Conservation (phyloP, 2,797 vertebrate genomes). For the Thamnophis elegans region DNA sequence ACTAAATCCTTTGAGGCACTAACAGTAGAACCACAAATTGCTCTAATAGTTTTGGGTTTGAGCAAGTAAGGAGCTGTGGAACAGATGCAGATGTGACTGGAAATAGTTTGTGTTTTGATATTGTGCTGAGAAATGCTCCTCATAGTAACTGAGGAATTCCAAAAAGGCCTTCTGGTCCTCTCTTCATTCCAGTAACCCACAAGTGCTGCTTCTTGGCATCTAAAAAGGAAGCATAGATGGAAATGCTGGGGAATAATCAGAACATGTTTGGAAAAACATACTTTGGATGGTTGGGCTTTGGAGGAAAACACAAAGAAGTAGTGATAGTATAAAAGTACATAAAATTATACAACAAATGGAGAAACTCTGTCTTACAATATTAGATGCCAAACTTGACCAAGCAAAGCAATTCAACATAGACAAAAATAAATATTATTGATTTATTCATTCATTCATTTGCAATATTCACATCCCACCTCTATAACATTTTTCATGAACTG, state of each 20-base stretch:
- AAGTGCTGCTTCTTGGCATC: neutral
- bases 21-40: neutral
- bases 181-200: neutral
- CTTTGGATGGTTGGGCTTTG: neutral
- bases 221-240: neutral
- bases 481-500: neutral
- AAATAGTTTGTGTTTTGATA: neutral
- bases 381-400: neutral
- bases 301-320: too few species aligned
- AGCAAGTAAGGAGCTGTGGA: neutral
- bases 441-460: neutral
- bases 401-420: neutral
- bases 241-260: neutral
- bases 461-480: neutral
- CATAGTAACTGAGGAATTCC: neutral
- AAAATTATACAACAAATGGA: neutral
- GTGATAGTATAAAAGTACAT: neutral
- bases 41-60: neutral
- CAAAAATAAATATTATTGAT: neutral
- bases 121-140: neutral
- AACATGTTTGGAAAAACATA: neutral
- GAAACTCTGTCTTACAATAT: neutral
- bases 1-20: neutral
- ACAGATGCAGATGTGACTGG: constrained; percentile 11
- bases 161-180: neutral